Evolutionary conservation across 2,888 invertebrate species (phyloP).

Genomic region (Drosophila neoperkinsi): DNA sequence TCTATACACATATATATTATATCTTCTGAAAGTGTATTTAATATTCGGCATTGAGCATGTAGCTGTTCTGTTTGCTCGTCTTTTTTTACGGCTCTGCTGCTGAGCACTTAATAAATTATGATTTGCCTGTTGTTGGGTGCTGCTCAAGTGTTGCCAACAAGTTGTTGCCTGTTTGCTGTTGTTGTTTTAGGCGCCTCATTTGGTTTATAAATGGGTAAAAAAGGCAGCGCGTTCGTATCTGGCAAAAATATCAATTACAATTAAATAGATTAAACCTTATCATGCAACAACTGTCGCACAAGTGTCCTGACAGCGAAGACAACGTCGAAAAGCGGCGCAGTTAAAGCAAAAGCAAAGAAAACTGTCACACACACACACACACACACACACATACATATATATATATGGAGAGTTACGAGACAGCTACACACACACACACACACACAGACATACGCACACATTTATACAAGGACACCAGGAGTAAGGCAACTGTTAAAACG

Average conservation of each 20-base stretch:
- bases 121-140: constrained; percentile 56
- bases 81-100: constrained; percentile 24
- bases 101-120: constrained; percentile 77
- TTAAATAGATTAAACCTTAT: constrained; percentile 80
- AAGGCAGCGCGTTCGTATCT: constrained; percentile 61
- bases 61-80: neutral
- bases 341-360: constrained; percentile 50
- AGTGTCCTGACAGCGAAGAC: constrained; percentile 67
- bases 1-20: neutral
- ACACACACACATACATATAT: constrained; percentile 8
- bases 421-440: constrained; percentile 18
- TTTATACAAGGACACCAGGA: constrained; percentile 19
- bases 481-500: constrained; percentile 68
- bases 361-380: constrained; percentile 32
- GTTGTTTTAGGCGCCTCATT: constrained; percentile 66
- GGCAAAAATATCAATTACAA: constrained; percentile 79
- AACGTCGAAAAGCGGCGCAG: constrained; percentile 41
- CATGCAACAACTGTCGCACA: constrained; percentile 81
- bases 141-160: constrained; percentile 71
- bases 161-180: constrained; percentile 52
- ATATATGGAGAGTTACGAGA: constrained; percentile 28
- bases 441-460: constrained; percentile 11
- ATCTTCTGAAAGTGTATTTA: neutral
- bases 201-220: constrained; percentile 72
- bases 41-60: neutral